Evolutionary conservation across 2,888 invertebrate species (phyloP), one percentile per base, ranked within the genome.

Genomic region (Abscondita cerata): DNA sequence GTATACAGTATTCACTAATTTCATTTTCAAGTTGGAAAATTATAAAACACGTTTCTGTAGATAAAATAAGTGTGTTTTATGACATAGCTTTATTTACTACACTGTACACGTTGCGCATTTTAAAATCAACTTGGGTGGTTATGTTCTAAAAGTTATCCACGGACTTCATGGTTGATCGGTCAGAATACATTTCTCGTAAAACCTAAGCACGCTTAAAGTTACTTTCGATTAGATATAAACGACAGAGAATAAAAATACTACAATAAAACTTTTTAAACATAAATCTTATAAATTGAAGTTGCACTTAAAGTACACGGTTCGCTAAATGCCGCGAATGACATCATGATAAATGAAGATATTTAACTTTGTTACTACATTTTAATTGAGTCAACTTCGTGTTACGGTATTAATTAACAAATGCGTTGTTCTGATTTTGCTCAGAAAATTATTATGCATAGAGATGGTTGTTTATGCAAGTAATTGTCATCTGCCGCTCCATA

Each of bases 51-150:
- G 3, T 12, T 36, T 36, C 5, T 36, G 13, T 3, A 51, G 56
- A 56, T 61, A 56, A 55, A 61, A 36, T 52, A 33, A 51, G 44
- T 51, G 44, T 51, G 51, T 20, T 48, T 52, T 51, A 52, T 33
- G 40, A 46, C 52, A 36, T 46, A 47, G 1, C 13, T 16, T 16
- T 13, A 34, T 52, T 52, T 56, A 52, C 15, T 56, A 41, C 56
- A 52, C 44, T 51, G 52, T 36, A 51, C 13, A 61, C 44, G 56
- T 56, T 55, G 51, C 25, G 18, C 34, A 44, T 51, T 60, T 48
- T 38, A 51, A 62, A 56, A 53, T 62, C 62, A 57, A 62, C 56
- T 46, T 62, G 62, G 62, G 62, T 62, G 61, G 61, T 52, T 62
- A 41, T 15, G 25, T 62, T 57, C 48, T 36, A 36, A 34, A 15